Conservation (phyloP, 2,888 invertebrate genomes). For the Diplazon laetatorius region DNA sequence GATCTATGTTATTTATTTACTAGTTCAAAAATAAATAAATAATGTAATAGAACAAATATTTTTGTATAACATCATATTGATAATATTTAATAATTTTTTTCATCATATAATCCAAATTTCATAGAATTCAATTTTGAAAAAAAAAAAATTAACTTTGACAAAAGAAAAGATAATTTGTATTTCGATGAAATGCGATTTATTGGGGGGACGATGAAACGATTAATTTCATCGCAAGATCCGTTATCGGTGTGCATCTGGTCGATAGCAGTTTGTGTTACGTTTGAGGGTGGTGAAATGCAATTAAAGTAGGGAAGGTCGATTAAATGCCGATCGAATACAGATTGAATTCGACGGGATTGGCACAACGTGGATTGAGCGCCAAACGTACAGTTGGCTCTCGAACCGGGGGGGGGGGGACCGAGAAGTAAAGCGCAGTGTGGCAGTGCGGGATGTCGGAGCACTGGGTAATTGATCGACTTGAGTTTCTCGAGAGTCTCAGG, state of each 20-base stretch:
- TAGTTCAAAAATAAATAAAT: no score
- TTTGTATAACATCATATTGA: no score
- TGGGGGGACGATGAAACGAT: not conserved
- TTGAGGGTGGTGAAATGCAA: conserved; percentile 31
- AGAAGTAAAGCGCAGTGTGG: not conserved
- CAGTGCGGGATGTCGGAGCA: conserved; percentile 25
- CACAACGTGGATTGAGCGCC: conserved; percentile 33
- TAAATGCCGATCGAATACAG: conserved; percentile 37
- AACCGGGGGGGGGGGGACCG: not conserved
- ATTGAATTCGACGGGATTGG: conserved; percentile 38
- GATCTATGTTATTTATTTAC: no score
- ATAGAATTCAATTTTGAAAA: no score
- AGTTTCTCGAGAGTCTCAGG: conserved; percentile 34
- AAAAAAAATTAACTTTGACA: no score
- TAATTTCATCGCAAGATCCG: conserved; percentile 6
- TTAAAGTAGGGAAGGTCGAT: conserved; percentile 36
- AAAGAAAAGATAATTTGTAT: no score
- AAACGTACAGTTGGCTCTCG: not conserved
- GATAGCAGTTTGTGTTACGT: not conserved
- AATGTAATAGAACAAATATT: no score
- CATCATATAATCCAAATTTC: no score
- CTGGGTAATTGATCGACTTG: conserved; percentile 61
- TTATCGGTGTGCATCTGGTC: not conserved
- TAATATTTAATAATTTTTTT: no score
- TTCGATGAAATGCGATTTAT: not conserved